phyloP scores from a whole-genome alignment of 2,888 invertebrate genomes.

The Fragum whitleyi region DNA sequence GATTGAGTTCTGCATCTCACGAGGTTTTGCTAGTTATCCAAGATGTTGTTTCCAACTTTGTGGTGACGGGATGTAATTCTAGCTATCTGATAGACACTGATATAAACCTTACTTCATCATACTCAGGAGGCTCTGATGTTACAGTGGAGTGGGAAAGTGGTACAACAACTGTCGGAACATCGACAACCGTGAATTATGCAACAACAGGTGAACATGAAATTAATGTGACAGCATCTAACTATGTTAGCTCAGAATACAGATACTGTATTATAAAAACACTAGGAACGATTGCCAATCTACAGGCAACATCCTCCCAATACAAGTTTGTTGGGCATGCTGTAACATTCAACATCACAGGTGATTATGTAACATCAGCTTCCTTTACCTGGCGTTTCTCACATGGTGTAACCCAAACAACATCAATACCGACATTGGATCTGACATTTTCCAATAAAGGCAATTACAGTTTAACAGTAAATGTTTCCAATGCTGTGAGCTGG shows the following conservation, averaged over 20 bases:
- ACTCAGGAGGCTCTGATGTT: conserved; percentile 64
- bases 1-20: conserved; percentile 46
- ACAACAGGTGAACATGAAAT: conserved; percentile 59
- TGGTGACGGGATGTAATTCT: conserved; percentile 52
- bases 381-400: conserved; percentile 66
- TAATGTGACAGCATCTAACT: conserved; percentile 65
- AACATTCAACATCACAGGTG: conserved; percentile 60
- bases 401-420: conserved; percentile 38
- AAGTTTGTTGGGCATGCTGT: conserved; percentile 61
- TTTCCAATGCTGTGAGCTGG: conserved; percentile 70
- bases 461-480: conserved; percentile 64
- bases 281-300: conserved; percentile 63
- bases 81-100: conserved; percentile 47
- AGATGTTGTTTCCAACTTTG: conserved; percentile 57
- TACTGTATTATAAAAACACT: conserved; percentile 60
- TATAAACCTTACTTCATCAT: conserved; percentile 50
- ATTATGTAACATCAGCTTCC: conserved; percentile 63
- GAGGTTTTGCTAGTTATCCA: conserved; percentile 51
- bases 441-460: conserved; percentile 65
- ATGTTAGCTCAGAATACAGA: conserved; percentile 47
- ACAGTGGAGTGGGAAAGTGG: conserved; percentile 56
- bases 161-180: conserved; percentile 24
- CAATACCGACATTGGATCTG: conserved; percentile 39
- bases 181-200: conserved; percentile 49
- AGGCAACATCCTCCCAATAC: conserved; percentile 49